phyloP scores from a whole-genome alignment of 2,888 invertebrate species.

The Machimus atricapillus region DNA sequence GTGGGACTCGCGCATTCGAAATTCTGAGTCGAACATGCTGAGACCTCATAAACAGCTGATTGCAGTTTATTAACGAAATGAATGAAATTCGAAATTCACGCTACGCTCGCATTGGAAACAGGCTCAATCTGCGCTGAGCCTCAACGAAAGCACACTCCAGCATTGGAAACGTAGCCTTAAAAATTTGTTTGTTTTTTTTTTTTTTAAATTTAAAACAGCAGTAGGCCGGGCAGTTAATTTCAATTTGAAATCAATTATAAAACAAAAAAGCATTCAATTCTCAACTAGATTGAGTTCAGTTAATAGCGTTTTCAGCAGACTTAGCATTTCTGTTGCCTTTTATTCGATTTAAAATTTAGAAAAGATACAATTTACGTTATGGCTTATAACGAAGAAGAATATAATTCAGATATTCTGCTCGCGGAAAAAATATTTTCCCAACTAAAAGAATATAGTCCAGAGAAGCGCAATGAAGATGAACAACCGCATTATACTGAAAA shows the following conservation, averaged over 20 bases:
- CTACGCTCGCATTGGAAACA: too few species aligned
- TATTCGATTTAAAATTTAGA: slow-evolving; percentile 10
- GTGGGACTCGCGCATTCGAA: too few species aligned
- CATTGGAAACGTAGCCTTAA: too few species aligned
- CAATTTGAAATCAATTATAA: neutral
- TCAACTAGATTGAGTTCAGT: neutral
- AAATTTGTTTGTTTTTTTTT: too few species aligned
- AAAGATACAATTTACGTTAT: slow-evolving; percentile 46
- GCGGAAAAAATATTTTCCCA: slow-evolving; percentile 53
- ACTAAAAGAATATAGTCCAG: slow-evolving; percentile 52
- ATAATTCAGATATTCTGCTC: slow-evolving; percentile 51
- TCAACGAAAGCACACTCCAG: too few species aligned
- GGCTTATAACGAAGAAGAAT: slow-evolving; percentile 55
- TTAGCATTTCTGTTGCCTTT: neutral
- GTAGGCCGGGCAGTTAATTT: neutral
- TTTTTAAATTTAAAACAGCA: neutral
- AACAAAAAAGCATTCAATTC: neutral
- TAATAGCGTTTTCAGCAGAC: neutral
- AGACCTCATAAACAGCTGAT: too few species aligned
- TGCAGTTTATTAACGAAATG: too few species aligned
- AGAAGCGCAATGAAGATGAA: neutral
- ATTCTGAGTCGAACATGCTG: too few species aligned
- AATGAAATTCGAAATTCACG: too few species aligned
- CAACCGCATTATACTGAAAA: neutral
- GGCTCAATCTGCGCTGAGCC: too few species aligned